Evolutionary conservation across 1,140 invertebrate genomes (phyloP).

Genomic region (Mamestra configurata): DNA sequence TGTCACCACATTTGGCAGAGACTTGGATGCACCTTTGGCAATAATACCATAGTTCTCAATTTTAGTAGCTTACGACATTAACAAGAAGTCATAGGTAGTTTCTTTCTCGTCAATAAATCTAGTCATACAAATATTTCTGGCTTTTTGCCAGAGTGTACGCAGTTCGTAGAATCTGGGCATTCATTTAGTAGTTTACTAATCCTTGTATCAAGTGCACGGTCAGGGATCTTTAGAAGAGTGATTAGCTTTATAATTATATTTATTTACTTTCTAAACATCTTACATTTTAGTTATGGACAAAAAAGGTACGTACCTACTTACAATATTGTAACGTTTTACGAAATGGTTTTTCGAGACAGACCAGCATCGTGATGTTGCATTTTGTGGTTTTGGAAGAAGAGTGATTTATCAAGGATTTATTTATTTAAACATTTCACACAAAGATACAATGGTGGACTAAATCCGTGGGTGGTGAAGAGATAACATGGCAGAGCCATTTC

Average conservation of each 20-base stretch:
- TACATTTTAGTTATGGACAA: not conserved
- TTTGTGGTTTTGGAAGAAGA: no score
- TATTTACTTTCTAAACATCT: not conserved
- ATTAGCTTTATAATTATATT: not conserved
- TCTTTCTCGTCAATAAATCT: not conserved
- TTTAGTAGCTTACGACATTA: not conserved
- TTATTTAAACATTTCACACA: no score
- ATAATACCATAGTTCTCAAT: no score
- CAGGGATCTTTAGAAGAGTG: not conserved
- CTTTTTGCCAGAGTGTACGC: not conserved
- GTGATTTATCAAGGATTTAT: no score
- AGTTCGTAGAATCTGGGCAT: not conserved
- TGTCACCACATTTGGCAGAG: not conserved
- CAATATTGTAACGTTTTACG: no score
- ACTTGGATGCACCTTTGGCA: no score
- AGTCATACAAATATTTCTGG: conserved; percentile 28
- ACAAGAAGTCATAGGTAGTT: not conserved
- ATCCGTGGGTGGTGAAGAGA: no score
- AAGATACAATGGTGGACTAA: no score
- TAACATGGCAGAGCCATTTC: no score
- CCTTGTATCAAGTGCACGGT: not conserved
- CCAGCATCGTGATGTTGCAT: no score
- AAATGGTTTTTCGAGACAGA: no score
- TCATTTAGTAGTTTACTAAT: conserved; percentile 5
- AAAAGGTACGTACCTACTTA: not conserved